These are phyloP conservation scores for Porites evermanni DNA, from an alignment of 92 coral and sea anemone species.

Conservation along the genomic window DNA sequence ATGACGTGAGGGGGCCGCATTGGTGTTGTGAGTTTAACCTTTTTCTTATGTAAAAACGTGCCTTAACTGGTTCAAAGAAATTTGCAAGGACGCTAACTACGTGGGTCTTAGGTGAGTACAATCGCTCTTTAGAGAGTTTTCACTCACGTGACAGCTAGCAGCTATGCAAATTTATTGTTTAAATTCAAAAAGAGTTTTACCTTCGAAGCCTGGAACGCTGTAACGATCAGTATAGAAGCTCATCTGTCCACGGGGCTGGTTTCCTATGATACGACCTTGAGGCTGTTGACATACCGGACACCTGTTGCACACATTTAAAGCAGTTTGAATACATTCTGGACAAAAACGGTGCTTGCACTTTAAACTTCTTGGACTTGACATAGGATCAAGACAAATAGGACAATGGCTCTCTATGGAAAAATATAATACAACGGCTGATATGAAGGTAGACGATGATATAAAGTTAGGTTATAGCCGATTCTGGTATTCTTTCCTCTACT, in stretches of 20 bases:
- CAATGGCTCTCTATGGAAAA: constrained; percentile 18
- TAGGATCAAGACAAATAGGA: constrained; percentile 61
- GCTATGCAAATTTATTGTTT: too few relatives aligned
- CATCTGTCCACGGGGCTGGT: constrained; percentile 75
- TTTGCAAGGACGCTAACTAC: too few relatives aligned
- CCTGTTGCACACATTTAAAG: constrained; percentile 33
- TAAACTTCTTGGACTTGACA: constrained; percentile 47
- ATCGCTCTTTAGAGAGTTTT: too few relatives aligned
- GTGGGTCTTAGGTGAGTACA: too few relatives aligned
- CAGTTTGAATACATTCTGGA: constrained; percentile 51
- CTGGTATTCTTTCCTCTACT: too few relatives aligned
- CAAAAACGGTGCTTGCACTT: constrained; percentile 81
- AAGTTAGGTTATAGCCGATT: too few relatives aligned
- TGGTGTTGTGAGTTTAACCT: too few relatives aligned
- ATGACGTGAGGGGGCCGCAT: too few relatives aligned
- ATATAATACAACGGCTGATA: background rate
- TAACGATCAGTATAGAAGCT: background rate
- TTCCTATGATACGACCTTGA: constrained; percentile 34
- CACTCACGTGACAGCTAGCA: too few relatives aligned
- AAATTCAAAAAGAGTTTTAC: background rate
- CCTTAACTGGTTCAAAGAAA: too few relatives aligned
- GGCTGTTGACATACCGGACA: constrained; percentile 63
- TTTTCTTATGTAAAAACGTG: too few relatives aligned
- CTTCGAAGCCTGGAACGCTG: constrained; percentile 28
- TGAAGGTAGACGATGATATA: too few relatives aligned